These are phyloP conservation scores for Musca domestica DNA, from an alignment of 1,140 invertebrate species.

Conservation along the genomic window DNA sequence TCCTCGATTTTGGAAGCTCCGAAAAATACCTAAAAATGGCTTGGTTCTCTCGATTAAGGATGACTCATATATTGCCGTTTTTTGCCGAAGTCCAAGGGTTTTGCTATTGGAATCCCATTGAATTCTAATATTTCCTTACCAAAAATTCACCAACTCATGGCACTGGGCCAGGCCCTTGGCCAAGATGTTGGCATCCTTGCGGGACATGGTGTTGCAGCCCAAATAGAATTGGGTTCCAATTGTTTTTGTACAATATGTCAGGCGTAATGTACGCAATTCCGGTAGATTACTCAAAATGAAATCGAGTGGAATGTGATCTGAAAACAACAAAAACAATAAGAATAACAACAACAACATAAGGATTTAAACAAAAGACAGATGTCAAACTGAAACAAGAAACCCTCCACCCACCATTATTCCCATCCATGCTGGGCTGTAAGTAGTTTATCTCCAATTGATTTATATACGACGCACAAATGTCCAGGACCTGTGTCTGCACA, in stretches of 20 bases:
- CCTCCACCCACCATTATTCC: constrained; percentile 37
- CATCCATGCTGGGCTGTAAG: constrained; percentile 42
- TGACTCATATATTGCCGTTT: no score
- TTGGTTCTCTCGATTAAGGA: no score
- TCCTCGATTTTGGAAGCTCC: no score
- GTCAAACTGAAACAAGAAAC: background rate
- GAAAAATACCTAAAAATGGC: no score
- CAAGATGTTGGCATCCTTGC: constrained; percentile 40
- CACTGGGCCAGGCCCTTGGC: constrained; percentile 44
- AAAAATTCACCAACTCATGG: constrained; percentile 45
- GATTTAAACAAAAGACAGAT: background rate
- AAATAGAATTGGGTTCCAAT: constrained; percentile 48
- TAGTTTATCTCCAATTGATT: constrained; percentile 50
- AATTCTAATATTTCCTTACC: no score
- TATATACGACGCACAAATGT: constrained; percentile 50
- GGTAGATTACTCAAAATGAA: constrained; percentile 51
- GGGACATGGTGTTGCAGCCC: constrained; percentile 47
- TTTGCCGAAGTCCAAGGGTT: no score
- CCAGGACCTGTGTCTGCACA: constrained; percentile 42
- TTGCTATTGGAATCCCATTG: no score
- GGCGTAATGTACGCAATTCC: constrained; percentile 48
- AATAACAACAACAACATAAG: background rate
- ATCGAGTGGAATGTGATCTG: constrained; percentile 55
- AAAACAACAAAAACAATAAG: constrained; percentile 16
- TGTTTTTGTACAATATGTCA: constrained; percentile 51